Conservation (phyloP, 1,140 invertebrate species). For the Antheraea mylitta region DNA sequence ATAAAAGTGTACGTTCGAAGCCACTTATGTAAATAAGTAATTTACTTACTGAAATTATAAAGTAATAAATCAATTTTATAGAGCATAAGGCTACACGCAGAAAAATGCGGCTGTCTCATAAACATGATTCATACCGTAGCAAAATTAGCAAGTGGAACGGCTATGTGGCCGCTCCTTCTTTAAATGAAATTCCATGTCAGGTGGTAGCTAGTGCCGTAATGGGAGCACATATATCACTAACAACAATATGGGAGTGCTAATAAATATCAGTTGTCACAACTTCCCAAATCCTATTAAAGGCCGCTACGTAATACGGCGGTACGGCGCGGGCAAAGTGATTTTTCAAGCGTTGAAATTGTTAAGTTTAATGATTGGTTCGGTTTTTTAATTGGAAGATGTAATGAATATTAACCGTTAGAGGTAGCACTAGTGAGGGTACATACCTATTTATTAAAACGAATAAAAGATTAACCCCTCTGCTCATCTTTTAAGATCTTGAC, state of each 20-base stretch:
- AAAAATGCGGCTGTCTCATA: conserved; percentile 52
- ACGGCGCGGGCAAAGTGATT: conserved; percentile 9
- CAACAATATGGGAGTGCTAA: conserved; percentile 43
- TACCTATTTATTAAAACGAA: too few species aligned
- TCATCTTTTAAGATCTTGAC: too few species aligned
- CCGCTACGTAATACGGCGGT: not conserved
- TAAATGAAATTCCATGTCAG: conserved; percentile 64
- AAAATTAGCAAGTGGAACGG: conserved; percentile 51
- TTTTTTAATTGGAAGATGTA: not conserved
- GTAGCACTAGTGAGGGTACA: too few species aligned
- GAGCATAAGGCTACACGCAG: conserved; percentile 33
- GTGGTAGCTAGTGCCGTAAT: conserved; percentile 38
- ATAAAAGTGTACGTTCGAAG: not conserved
- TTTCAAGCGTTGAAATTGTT: conserved; percentile 16
- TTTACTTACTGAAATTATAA: conserved; percentile 17
- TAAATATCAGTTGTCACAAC: conserved; percentile 48
- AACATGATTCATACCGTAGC: conserved; percentile 47
- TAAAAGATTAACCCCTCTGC: too few species aligned
- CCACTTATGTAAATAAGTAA: not conserved
- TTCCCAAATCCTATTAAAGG: conserved; percentile 33
- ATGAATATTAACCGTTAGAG: too few species aligned
- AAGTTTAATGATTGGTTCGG: conserved; percentile 19
- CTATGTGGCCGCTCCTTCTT: conserved; percentile 43
- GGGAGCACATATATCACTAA: conserved; percentile 44
- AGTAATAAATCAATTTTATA: conserved; percentile 50